A percentile compares a stretch with the other conserved stretches of the same genome.
phyloP scores from a whole-genome alignment of 2,888 invertebrate genomes.

The Drosophila mayaguana region DNA sequence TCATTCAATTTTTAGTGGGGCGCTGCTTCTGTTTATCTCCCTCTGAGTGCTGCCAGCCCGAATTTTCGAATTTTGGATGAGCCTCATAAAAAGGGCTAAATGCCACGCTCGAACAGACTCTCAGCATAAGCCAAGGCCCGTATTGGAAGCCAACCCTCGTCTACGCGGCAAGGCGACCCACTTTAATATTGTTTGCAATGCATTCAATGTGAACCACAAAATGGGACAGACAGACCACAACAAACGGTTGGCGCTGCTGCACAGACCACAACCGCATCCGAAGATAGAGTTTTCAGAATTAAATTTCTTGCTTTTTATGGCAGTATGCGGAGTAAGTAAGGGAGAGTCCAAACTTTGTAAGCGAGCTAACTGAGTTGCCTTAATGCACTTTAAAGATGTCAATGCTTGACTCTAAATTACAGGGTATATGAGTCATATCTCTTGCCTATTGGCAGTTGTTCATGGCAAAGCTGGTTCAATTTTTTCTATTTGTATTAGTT shows the following conservation, averaged over 20 bases:
- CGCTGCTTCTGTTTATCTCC: conserved; percentile 50
- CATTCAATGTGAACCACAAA: conserved; percentile 40
- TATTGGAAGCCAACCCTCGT: not conserved
- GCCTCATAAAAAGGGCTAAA: conserved; percentile 51
- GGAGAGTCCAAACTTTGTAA: not conserved
- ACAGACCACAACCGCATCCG: conserved; percentile 32
- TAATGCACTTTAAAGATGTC: not conserved
- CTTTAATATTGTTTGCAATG: conserved; percentile 31
- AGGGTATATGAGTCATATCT: too few species aligned
- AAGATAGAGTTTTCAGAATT: conserved; percentile 15
- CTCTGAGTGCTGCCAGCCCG: conserved; percentile 50
- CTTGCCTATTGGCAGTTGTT: too few species aligned
- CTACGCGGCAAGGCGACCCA: conserved; percentile 13
- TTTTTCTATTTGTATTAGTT: not conserved
- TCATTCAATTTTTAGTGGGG: conserved; percentile 21
- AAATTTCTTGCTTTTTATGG: not conserved
- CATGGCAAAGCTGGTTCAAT: not conserved
- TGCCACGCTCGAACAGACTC: conserved; percentile 37
- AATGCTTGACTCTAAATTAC: not conserved
- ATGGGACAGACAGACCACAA: conserved; percentile 50
- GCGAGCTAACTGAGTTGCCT: too few species aligned
- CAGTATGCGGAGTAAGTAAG: too few species aligned
- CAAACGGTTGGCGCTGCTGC: conserved; percentile 43
- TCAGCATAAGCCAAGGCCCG: conserved; percentile 20
- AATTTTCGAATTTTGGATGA: conserved; percentile 23